Base-by-base conservation (phyloP, 2,113 vertebrate species). In the Trematocara zebra region DNA sequence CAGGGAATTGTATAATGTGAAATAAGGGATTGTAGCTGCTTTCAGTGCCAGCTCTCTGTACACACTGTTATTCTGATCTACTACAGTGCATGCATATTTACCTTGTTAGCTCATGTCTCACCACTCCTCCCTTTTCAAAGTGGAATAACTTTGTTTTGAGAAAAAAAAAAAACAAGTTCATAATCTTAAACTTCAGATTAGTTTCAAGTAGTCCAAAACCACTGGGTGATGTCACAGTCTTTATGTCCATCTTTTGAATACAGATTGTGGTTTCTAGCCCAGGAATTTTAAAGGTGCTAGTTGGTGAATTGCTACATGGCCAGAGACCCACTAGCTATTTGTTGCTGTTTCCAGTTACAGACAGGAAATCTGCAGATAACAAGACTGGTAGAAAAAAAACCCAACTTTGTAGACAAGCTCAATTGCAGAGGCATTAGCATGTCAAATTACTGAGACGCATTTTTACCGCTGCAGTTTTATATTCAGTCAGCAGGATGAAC, bases 401-500 rank as follows among this genome's bases (percentile, higher is more conserved):
- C 5, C 31, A 44, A 74, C n/a, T 57, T 81, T 81, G 9, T 18
- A 37, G 9, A 67, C 11, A n/a, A 14, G 5, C 33, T 76, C 35
- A 17, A 64, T 64, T 61, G 23, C 40, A 28, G 67, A 72, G 20
- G 12, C 37, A 72, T 3, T 72, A 26, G 20, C 40, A 74, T 74
- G 67, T 47, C 40, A 23, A 42, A 81, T 76, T 28, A 76, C 49
- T 11, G 6, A 3, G 17, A 64, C 6, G 2, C 18, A 56, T 78
- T 40, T 81, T 69, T 59, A 33, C 35, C 5, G 3, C 31, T 61
- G 54, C 2, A 44, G 20, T 90, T 83, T 92, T 23, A 88, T 87
- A 88, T 72, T 86, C 17, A 76, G 76, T 47, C 23, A 3, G 56
- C 74, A 49, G 56, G 42, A 87, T 94, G 87, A 92, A 83, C 89